Conservation (phyloP, 2,113 vertebrate genomes). For the Ranitomeya variabilis region DNA sequence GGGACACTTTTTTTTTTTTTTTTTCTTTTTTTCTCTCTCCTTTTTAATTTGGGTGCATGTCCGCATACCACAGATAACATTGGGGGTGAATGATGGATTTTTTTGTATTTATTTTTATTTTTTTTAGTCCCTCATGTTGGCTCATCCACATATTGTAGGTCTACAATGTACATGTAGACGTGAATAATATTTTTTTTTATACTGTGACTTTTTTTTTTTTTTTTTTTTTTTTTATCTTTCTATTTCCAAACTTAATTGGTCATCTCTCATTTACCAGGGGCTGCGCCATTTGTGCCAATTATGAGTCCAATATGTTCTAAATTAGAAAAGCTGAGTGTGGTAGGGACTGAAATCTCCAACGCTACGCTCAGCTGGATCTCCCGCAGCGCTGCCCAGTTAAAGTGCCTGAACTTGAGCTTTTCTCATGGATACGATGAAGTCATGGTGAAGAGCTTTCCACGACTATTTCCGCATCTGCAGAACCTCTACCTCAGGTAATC, state of each 20-base stretch:
- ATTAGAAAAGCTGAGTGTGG: constrained; percentile 49
- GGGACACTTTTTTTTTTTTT: constrained; percentile 27
- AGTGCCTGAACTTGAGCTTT: constrained; percentile 47
- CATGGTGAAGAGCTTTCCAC: constrained; percentile 44
- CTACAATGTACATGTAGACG: not conserved
- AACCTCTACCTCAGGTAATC: constrained; percentile 57
- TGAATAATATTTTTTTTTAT: not conserved
- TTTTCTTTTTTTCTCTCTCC: not conserved
- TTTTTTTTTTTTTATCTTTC: not conserved
- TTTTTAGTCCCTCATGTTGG: constrained; percentile 15
- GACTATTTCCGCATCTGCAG: constrained; percentile 48
- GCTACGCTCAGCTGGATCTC: constrained; percentile 46
- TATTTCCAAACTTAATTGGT: not conserved
- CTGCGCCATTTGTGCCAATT: constrained; percentile 45
- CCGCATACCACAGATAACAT: constrained; percentile 13
- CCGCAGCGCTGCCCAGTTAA: constrained; percentile 20
- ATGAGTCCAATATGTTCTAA: constrained; percentile 45
- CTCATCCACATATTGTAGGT: constrained; percentile 21
- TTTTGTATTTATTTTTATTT: not conserved
- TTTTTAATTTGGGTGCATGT: constrained; percentile 45
- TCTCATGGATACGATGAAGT: constrained; percentile 53
- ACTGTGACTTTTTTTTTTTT: not conserved
- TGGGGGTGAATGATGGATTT: not conserved
- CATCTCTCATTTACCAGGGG: constrained; percentile 39
- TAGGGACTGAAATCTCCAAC: constrained; percentile 53